Evolutionary conservation across 1,140 invertebrate genomes (phyloP).

Genomic region (Theocolax elegans): DNA sequence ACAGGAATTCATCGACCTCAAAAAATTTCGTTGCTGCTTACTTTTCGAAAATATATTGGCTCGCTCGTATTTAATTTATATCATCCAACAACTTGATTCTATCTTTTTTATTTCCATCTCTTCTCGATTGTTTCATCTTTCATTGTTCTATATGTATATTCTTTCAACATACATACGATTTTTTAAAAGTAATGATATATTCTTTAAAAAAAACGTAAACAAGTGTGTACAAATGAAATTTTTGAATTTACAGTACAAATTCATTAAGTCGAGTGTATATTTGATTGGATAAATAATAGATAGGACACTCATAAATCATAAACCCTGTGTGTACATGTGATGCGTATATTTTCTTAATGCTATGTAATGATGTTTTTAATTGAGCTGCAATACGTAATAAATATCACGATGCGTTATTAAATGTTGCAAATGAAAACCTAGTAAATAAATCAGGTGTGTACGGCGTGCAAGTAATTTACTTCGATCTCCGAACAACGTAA

Average conservation of each 20-base stretch:
- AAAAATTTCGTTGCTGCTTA: background rate
- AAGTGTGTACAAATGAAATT: background rate
- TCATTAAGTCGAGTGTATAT: background rate
- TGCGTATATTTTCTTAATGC: background rate
- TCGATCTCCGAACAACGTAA: too few relatives aligned
- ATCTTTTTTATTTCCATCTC: background rate
- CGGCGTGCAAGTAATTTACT: too few relatives aligned
- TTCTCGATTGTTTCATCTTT: background rate
- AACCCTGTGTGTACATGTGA: background rate
- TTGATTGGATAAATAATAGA: constrained; percentile 9
- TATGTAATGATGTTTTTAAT: background rate
- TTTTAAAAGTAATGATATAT: too few relatives aligned
- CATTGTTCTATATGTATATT: background rate
- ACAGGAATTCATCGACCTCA: constrained; percentile 17
- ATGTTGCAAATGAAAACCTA: too few relatives aligned
- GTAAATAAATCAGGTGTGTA: too few relatives aligned
- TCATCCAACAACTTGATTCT: background rate
- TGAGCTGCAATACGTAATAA: background rate
- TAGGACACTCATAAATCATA: background rate
- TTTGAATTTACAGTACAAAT: constrained; percentile 4
- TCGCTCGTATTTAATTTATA: constrained; percentile 24
- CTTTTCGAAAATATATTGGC: constrained; percentile 12
- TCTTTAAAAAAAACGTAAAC: background rate
- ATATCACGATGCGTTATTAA: background rate
- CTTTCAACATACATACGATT: too few relatives aligned